A percentile compares a stretch with the other conserved stretches of the same genome.
Conservation (phyloP, 2,797 vertebrate genomes). For the Rhodeus uyekii region DNA sequence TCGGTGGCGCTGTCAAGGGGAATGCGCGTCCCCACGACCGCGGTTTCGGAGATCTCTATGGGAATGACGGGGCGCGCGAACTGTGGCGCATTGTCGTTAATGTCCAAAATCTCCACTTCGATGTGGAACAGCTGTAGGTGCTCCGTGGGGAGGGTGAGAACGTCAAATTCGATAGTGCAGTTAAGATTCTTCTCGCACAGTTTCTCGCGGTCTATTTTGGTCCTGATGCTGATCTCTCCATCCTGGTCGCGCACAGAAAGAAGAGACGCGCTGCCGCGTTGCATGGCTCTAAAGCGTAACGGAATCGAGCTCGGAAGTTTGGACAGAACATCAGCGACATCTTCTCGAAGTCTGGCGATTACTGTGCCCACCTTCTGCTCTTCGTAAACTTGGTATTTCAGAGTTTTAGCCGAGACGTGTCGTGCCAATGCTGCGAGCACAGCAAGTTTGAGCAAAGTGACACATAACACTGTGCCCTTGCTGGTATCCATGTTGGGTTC, state of each 20-base stretch:
- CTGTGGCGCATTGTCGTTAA: slow-evolving; percentile 95
- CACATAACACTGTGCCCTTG: slow-evolving; percentile 59
- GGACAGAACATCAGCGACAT: slow-evolving; percentile 87
- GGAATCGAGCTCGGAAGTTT: slow-evolving; percentile 87
- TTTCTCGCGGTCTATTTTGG: slow-evolving; percentile 93
- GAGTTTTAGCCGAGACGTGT: slow-evolving; percentile 79
- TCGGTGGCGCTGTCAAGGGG: slow-evolving; percentile 95
- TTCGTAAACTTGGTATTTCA: slow-evolving; percentile 93
- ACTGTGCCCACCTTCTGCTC: slow-evolving; percentile 93
- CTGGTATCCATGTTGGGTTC: slow-evolving; percentile 50
- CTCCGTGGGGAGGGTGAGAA: slow-evolving; percentile 93
- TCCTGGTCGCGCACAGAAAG: slow-evolving; percentile 89
- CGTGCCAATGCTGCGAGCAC: slow-evolving; percentile 63
- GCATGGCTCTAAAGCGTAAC: slow-evolving; percentile 92
- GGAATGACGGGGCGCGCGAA: slow-evolving; percentile 90
- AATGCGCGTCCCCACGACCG: slow-evolving; percentile 90
- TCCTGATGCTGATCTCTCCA: slow-evolving; percentile 92
- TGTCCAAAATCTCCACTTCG: slow-evolving; percentile 94
- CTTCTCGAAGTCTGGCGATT: slow-evolving; percentile 87
- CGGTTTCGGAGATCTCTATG: slow-evolving; percentile 94
- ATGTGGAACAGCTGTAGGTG: slow-evolving; percentile 95
- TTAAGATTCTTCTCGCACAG: slow-evolving; percentile 94
- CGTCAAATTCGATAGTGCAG: slow-evolving; percentile 96
- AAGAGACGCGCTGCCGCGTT: slow-evolving; percentile 82
- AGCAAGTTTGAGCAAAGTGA: slow-evolving; percentile 69